Evolutionary conservation across 2,113 vertebrate genomes (phyloP).

Genomic region (Rhynchopsitta pachyrhyncha): DNA sequence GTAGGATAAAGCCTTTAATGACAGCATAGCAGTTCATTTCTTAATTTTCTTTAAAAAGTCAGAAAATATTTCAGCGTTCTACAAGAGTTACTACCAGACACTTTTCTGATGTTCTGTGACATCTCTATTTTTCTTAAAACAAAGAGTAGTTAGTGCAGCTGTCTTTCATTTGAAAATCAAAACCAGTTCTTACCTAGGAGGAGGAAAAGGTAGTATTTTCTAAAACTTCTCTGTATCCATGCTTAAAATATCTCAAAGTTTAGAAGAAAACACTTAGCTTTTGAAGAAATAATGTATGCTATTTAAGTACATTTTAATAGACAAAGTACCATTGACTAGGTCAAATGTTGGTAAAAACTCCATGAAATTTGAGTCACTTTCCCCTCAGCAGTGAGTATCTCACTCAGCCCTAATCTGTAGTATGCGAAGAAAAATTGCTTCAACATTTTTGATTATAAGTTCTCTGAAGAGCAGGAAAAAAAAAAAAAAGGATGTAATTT

Average conservation of each 20-base stretch:
- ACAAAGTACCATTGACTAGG: not conserved
- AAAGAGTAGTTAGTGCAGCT: not conserved
- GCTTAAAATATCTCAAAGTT: not conserved
- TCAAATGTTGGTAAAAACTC: conserved; percentile 2
- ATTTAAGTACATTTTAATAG: conserved; percentile 12
- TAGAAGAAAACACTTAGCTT: not conserved
- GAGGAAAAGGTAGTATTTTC: not conserved
- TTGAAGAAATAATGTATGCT: not conserved
- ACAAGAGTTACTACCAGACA: not conserved
- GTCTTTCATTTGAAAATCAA: conserved; percentile 4
- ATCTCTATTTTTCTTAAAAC: not conserved
- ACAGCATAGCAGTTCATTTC: not conserved
- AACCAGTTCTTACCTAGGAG: not conserved
- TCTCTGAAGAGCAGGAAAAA: not conserved
- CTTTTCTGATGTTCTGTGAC: not conserved
- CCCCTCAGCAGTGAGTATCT: not conserved
- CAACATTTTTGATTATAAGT: not conserved
- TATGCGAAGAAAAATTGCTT: not conserved
- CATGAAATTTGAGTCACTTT: not conserved
- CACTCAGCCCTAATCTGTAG: not conserved
- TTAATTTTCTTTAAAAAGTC: not conserved
- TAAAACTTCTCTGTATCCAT: not conserved
- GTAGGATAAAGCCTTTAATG: not conserved
- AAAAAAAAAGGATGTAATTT: not conserved
- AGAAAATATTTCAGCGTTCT: conserved; percentile 15